These are phyloP conservation scores for Drosophila sp. DNA, from an alignment of 1,140 invertebrate genomes.

Conservation along the genomic window DNA sequence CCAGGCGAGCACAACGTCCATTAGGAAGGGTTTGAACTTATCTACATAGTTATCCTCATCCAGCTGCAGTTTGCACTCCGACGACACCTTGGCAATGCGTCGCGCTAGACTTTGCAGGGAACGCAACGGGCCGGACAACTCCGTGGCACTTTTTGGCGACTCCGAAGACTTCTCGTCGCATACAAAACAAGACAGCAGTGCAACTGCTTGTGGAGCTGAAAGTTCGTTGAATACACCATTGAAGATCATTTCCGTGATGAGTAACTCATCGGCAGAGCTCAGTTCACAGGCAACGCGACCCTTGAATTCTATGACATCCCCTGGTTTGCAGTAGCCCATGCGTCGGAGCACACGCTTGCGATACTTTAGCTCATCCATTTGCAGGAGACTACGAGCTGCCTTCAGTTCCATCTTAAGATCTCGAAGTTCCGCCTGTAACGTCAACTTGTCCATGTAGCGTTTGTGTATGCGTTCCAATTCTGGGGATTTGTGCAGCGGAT, in stretches of 20 bases:
- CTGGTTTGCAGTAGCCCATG: constrained; percentile 95
- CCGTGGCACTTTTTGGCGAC: constrained; percentile 93
- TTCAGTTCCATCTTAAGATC: constrained; percentile 91
- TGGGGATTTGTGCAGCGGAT: constrained; percentile 92
- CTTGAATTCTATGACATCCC: constrained; percentile 99
- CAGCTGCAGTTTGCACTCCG: constrained; percentile 95
- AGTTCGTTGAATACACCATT: constrained; percentile 97
- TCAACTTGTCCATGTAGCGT: constrained; percentile 91
- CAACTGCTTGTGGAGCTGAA: constrained; percentile 91
- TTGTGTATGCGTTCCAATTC: constrained; percentile 90
- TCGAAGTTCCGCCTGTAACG: constrained; percentile 86
- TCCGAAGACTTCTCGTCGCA: constrained; percentile 97
- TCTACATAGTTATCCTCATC: constrained; percentile 97
- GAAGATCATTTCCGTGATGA: constrained; percentile 99
- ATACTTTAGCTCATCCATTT: constrained; percentile 98
- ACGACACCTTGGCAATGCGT: constrained; percentile 95
- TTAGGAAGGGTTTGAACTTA: constrained; percentile 96
- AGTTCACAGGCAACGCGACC: constrained; percentile 99
- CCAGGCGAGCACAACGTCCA: constrained; percentile 99
- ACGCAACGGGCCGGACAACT: constrained; percentile 88
- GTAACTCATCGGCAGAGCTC: constrained; percentile 97
- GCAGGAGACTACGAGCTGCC: constrained; percentile 95
- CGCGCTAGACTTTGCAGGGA: constrained; percentile 92
- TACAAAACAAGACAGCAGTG: constrained; percentile 98
- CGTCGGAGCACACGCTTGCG: constrained; percentile 96